These are phyloP conservation scores for Aphidoletes aphidimyza DNA, from an alignment of 2,888 invertebrate species.

Conservation along the genomic window DNA sequence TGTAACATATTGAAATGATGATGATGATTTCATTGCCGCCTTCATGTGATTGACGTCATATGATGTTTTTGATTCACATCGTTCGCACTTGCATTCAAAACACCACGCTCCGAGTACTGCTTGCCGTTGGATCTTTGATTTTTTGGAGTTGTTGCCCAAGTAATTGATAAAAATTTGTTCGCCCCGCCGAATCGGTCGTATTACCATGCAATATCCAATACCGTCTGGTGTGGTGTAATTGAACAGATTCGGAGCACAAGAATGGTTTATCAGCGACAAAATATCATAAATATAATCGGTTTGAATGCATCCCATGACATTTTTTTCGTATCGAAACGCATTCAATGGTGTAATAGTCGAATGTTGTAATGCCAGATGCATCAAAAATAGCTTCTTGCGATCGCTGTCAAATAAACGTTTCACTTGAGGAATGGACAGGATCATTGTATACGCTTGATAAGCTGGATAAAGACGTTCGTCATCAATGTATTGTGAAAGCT, in stretches of 20 bases:
- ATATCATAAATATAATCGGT: slow-evolving; percentile 3
- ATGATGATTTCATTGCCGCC: not conserved
- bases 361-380: slow-evolving; percentile 30
- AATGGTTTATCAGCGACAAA: slow-evolving; percentile 7
- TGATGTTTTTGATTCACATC: not conserved
- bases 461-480: not conserved
- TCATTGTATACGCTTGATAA: not conserved
- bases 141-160: not conserved
- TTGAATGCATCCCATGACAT: not conserved
- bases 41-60: no score
- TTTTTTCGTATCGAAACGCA: not conserved
- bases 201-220: not conserved
- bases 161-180: slow-evolving; percentile 29
- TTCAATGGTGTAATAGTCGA: not conserved
- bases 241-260: slow-evolving; percentile 14
- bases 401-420: not conserved
- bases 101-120: not conserved
- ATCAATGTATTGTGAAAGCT: not conserved
- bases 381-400: not conserved
- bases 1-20: not conserved
- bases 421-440: not conserved
- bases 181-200: not conserved
- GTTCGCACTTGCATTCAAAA: not conserved
- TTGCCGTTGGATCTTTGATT: not conserved
- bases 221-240: not conserved